Base-by-base conservation (phyloP, 1,140 invertebrate genomes). In the Drosophila teissieri region DNA sequence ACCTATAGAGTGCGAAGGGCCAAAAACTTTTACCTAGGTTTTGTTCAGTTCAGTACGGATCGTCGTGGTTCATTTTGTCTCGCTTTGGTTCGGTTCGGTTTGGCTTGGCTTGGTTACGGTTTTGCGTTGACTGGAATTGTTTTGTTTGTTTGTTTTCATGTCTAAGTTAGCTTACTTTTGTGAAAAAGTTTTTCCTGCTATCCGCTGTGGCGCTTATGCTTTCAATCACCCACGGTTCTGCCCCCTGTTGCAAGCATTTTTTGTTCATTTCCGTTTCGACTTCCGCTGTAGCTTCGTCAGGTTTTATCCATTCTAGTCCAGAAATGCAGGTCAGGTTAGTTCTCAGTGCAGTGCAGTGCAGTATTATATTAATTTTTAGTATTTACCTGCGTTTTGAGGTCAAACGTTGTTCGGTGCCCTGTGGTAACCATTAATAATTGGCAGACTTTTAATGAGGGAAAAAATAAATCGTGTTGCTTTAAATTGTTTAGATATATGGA, bases 91-190 rank as follows among this genome's bases (percentile, higher is more conserved):
- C 24, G 19, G 34, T 27, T 54, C 42, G 72, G 31, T 53, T 44
- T 19, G 53, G 39, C 78, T 60, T 44, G 49, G 31, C 55, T 54
- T 49, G 72, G 37, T 53, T 45, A 24, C 52, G 45, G 57, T 76
- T 75, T 76, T 54, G 56, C 62, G 56, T 70, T 76, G 62, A 37
- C 70, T 75, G 36, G 52, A 39, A 14, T 67, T 82, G 74, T 75
- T 79, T 82, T 42, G 62, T 81, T 80, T 82, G 79, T 78, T 78
- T 88, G 56, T 84, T 72, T 79, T 64, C 68, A 77, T 78, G 63
- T 84, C 81, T 85, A 76, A 80, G 81, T 78, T 85, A 64, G 73
- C 67, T 84, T 68, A 85, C 81, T 69, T 84, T 68, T 80, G 49
- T 80, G 60, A 34, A 64, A 62, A 77, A 73, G 31, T 79, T 79